These are phyloP conservation scores for Megamerina dolium DNA, from an alignment of 2,888 invertebrate genomes.

Conservation along the genomic window DNA sequence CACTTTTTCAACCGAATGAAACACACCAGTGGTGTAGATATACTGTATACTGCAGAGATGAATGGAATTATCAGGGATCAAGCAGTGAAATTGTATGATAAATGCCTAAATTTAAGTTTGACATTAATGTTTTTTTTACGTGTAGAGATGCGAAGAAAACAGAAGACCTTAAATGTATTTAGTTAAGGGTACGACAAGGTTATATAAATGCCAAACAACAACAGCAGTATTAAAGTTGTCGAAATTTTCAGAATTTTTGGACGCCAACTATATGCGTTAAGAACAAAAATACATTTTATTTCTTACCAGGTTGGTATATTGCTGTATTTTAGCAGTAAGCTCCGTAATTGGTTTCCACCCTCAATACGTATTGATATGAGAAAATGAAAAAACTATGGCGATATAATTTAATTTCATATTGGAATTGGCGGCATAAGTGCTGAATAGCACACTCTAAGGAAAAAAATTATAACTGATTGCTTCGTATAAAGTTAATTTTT, in stretches of 20 bases:
- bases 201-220: slow-evolving; percentile 55
- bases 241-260: slow-evolving; percentile 53
- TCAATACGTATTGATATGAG: no score
- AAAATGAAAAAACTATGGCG: no score
- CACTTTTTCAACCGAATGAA: no score
- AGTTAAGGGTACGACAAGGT: slow-evolving; percentile 63
- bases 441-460: no score
- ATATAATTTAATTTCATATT: no score
- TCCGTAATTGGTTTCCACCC: no score
- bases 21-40: slow-evolving; percentile 52
- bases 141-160: slow-evolving; percentile 13
- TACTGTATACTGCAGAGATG: slow-evolving; percentile 72
- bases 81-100: slow-evolving; percentile 32
- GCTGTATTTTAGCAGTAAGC: no score
- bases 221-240: slow-evolving; percentile 12
- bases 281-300: slow-evolving; percentile 26
- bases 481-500: no score
- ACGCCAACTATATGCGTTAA: slow-evolving; percentile 54
- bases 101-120: background rate
- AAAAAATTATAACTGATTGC: no score
- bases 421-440: no score
- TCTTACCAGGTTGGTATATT: slow-evolving; percentile 38
- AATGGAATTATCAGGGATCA: slow-evolving; percentile 55
- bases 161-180: slow-evolving; percentile 54
- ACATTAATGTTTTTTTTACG: no score